Evolutionary conservation across 2,113 vertebrate species (phyloP).

Genomic region (Mustelus asterias): DNA sequence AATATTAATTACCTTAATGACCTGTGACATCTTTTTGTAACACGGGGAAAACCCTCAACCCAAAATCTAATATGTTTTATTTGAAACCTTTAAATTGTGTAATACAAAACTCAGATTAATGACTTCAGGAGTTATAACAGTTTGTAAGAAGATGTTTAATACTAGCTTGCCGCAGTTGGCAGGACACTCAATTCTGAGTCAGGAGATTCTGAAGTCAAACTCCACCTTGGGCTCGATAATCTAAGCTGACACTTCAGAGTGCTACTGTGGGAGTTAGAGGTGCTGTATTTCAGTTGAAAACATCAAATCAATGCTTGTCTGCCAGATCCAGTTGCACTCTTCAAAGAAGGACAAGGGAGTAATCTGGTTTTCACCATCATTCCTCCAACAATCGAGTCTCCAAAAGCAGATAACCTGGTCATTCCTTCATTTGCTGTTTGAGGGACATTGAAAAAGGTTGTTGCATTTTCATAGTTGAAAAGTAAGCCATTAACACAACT

Average conservation of each 20-base stretch:
- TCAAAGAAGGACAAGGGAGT: neutral
- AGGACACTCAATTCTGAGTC: neutral
- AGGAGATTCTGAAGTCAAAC: neutral
- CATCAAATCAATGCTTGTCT: neutral
- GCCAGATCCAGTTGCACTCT: neutral
- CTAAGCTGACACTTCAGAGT: neutral
- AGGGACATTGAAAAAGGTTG: neutral
- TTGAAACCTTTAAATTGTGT: neutral
- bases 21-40: neutral
- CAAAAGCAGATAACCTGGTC: neutral
- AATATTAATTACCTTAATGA: neutral
- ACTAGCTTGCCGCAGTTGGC: neutral
- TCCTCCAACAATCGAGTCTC: neutral
- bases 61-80: neutral
- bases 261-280: neutral
- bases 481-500: neutral
- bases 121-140: neutral
- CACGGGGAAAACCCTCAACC: neutral
- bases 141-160: neutral
- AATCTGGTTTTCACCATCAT: neutral
- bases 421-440: neutral
- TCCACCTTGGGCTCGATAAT: neutral
- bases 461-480: neutral
- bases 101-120: neutral
- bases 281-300: neutral